Evolutionary conservation across 1,140 invertebrate species (phyloP).

Genomic region (Ips typographus): DNA sequence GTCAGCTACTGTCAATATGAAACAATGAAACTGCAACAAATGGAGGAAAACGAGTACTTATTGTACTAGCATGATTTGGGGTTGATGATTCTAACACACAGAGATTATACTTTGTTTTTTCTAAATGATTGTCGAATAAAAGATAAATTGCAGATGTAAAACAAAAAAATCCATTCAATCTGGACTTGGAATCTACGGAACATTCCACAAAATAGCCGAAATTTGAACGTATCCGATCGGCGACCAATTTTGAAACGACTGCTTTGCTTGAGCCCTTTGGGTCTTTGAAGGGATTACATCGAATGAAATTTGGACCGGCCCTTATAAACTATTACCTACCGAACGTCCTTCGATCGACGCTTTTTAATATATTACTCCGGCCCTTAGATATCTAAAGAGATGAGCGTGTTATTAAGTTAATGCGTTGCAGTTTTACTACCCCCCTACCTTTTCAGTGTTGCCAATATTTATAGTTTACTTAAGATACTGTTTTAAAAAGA

Average conservation of each 20-base stretch:
- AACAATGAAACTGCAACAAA: too few species aligned
- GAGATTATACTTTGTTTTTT: too few species aligned
- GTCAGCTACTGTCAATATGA: too few species aligned
- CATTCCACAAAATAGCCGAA: slow-evolving; percentile 1
- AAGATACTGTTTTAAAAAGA: too few species aligned
- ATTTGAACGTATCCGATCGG: not conserved
- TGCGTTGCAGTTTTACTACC: too few species aligned
- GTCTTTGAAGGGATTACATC: not conserved
- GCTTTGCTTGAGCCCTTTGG: not conserved
- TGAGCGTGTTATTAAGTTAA: too few species aligned
- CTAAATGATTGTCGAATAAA: not conserved
- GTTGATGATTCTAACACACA: not conserved
- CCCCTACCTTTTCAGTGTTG: too few species aligned
- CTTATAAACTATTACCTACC: not conserved
- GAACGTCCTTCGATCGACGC: too few species aligned
- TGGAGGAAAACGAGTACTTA: too few species aligned
- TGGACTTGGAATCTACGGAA: not conserved
- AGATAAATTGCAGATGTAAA: not conserved
- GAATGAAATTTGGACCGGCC: not conserved
- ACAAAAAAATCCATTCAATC: not conserved
- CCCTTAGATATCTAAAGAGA: too few species aligned
- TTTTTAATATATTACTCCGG: too few species aligned
- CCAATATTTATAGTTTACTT: too few species aligned
- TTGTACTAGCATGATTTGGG: not conserved
- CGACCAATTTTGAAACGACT: slow-evolving; percentile 1